Percentiles rank a stretch among this genome's conserved stretches.
Conservation (phyloP, 2,113 vertebrate species). For the Chlorodrepanis virens region DNA sequence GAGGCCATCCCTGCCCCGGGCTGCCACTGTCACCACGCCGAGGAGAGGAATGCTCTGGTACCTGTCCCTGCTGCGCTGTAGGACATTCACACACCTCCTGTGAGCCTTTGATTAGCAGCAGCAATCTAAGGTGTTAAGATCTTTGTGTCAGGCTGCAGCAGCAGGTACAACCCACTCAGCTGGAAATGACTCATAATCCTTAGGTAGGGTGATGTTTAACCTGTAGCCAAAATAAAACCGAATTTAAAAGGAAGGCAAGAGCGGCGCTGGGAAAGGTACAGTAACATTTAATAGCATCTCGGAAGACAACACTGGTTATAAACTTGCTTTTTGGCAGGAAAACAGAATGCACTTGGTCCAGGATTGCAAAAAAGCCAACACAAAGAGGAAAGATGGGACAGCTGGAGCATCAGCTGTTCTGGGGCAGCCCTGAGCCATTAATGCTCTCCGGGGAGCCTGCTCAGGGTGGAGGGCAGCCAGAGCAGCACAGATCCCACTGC, state of each 20-base stretch:
- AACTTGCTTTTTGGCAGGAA: constrained; percentile 66
- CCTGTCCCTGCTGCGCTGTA: neutral
- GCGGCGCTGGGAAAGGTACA: neutral
- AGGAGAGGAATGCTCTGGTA: neutral
- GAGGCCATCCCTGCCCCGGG: neutral
- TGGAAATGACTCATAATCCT: neutral
- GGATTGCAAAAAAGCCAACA: constrained; percentile 30
- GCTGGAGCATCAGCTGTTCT: neutral
- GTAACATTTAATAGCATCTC: constrained; percentile 71
- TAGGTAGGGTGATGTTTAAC: neutral
- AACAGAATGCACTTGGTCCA: constrained; percentile 68
- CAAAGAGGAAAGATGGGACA: neutral
- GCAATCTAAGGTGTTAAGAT: neutral
- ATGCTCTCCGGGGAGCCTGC: neutral
- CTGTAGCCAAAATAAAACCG: constrained; percentile 11
- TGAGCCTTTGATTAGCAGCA: neutral
- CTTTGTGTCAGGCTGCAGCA: constrained; percentile 9
- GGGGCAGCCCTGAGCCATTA: constrained; percentile 8
- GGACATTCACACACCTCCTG: neutral
- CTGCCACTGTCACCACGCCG: neutral
- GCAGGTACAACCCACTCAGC: neutral
- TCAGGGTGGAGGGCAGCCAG: rapidly evolving
- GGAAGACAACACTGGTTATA: constrained; percentile 57
- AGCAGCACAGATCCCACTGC: neutral
- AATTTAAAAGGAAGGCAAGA: neutral